Conservation (phyloP, 2,113 vertebrate species). For the Crotalus viridis region DNA sequence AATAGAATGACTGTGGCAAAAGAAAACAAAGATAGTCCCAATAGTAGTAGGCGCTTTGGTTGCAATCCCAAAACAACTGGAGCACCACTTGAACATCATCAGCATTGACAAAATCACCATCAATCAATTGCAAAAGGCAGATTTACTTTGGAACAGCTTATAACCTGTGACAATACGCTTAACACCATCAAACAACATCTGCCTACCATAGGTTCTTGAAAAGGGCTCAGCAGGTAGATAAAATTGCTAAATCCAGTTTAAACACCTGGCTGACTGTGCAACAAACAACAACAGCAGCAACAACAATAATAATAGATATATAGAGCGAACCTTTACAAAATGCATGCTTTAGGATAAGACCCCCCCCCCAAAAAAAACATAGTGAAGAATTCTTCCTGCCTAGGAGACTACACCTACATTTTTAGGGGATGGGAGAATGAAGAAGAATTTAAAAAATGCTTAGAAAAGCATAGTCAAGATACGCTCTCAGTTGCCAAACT, state of each 20-base stretch:
- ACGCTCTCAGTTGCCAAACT: not conserved
- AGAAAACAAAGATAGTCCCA: not conserved
- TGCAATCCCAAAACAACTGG: not conserved
- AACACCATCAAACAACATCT: not conserved
- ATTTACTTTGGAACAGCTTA: not conserved
- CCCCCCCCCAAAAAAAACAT: not conserved
- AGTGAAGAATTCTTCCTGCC: not conserved
- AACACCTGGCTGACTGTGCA: not conserved
- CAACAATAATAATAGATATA: not conserved
- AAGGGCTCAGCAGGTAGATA: not conserved
- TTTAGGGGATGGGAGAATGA: not conserved
- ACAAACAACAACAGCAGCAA: not conserved
- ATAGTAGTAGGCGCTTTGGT: not conserved
- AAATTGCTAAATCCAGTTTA: not conserved
- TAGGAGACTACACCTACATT: not conserved
- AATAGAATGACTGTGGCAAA: not conserved
- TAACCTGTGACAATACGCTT: not conserved
- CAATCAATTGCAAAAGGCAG: not conserved
- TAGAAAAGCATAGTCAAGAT: not conserved
- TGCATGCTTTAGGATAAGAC: not conserved
- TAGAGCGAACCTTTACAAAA: constrained; percentile 19
- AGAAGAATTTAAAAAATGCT: not conserved
- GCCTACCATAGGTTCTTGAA: not conserved
- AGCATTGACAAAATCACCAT: not conserved
- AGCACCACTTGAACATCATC: not conserved